Percentiles rank a stretch among this genome's conserved stretches.
phyloP scores from a whole-genome alignment of 2,113 vertebrate genomes.

The Dasyornis broadbenti region DNA sequence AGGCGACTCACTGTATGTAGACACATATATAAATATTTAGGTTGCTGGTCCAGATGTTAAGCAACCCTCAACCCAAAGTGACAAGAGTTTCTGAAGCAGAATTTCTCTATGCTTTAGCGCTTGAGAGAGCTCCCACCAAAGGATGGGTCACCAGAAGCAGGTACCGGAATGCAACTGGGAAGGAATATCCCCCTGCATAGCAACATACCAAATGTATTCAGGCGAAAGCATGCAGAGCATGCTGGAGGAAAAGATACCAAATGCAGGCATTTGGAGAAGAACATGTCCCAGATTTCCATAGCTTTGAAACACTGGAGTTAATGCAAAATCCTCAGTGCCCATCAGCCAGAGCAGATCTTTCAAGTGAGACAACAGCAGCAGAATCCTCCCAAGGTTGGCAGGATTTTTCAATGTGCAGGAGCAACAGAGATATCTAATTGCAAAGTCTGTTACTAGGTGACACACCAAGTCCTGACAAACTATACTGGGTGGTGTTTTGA shows the following conservation, averaged over 20 bases:
- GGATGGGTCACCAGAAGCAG: not conserved
- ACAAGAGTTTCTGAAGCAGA: not conserved
- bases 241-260: not conserved
- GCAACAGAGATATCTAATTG: not conserved
- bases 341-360: not conserved
- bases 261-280: not conserved
- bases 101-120: not conserved
- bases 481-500: not conserved
- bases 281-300: not conserved
- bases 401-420: not conserved
- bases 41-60: not conserved
- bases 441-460: slow-evolving; percentile 56
- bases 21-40: not conserved
- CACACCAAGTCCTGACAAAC: slow-evolving; percentile 21
- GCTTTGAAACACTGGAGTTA: not conserved
- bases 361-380: not conserved
- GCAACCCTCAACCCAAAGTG: not conserved
- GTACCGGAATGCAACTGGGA: not conserved
- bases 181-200: not conserved
- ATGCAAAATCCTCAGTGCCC: not conserved
- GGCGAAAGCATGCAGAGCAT: not conserved
- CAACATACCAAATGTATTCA: not conserved
- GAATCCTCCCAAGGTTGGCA: not conserved
- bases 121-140: not conserved
- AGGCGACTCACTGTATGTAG: not conserved